These are phyloP conservation scores for Onychomys leucogaster DNA, from an alignment of 2,797 vertebrate genomes.

Conservation along the genomic window DNA sequence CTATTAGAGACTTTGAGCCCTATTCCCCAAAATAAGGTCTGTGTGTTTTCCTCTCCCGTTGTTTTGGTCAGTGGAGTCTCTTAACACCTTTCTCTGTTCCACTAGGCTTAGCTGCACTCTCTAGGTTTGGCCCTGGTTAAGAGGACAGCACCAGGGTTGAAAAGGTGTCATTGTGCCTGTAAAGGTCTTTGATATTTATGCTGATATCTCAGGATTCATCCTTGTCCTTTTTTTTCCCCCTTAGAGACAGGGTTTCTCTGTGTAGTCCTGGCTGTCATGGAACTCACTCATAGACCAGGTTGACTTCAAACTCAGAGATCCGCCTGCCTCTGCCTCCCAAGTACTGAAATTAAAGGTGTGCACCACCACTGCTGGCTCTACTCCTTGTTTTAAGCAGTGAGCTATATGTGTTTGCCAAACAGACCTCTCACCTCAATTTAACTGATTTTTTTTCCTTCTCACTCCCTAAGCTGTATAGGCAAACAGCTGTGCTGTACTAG, in stretches of 20 bases:
- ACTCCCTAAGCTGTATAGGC: conserved; percentile 11
- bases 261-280: background rate
- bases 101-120: background rate
- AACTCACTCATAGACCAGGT: background rate
- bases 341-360: background rate
- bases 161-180: conserved; percentile 2
- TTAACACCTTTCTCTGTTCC: background rate
- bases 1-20: background rate
- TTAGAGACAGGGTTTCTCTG: background rate
- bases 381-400: background rate
- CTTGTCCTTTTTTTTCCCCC: background rate
- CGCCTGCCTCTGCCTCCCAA: background rate
- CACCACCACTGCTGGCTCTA: too few species aligned
- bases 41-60: background rate
- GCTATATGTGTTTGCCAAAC: conserved; percentile 19
- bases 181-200: background rate
- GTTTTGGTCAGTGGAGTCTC: background rate
- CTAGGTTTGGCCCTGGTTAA: conserved; percentile 18
- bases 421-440: conserved; percentile 53
- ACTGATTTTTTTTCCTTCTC: background rate
- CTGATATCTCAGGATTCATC: background rate
- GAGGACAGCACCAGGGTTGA: background rate
- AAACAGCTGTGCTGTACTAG: conserved; percentile 43
- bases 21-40: background rate
- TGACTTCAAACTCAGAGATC: background rate